Conservation (phyloP, 2,888 invertebrate genomes). For the Philonicus albiceps region DNA sequence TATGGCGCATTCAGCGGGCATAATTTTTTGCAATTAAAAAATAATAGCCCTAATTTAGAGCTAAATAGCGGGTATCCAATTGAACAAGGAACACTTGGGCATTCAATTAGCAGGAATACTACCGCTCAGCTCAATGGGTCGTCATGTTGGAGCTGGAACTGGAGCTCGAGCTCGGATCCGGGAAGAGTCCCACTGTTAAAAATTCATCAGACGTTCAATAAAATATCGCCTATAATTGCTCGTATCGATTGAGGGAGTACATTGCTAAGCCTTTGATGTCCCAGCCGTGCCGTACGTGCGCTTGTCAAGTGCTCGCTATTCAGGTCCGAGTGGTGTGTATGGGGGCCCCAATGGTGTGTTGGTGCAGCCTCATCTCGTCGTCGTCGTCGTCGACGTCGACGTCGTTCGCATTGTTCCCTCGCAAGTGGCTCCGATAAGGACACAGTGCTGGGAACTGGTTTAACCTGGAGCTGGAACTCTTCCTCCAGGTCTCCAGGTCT, state of each 20-base stretch:
- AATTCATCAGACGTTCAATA: constrained; percentile 54
- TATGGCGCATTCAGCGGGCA: background rate
- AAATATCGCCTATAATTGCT: constrained; percentile 54
- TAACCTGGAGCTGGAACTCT: background rate
- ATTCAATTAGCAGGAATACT: constrained; percentile 53
- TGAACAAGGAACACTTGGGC: constrained; percentile 52
- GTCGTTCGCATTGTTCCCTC: background rate
- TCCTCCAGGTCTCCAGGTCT: constrained; percentile 5
- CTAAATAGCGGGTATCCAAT: constrained; percentile 51
- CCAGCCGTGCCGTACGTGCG: constrained; percentile 14
- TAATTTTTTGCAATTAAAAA: constrained; percentile 16
- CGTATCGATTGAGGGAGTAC: constrained; percentile 52
- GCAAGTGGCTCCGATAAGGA: constrained; percentile 7
- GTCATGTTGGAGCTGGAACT: constrained; percentile 37
- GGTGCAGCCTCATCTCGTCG: background rate
- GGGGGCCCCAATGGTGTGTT: background rate
- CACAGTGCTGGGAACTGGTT: constrained; percentile 10
- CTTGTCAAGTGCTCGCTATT: constrained; percentile 17
- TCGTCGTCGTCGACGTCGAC: background rate
- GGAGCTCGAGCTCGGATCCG: background rate
- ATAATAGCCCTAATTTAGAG: constrained; percentile 36
- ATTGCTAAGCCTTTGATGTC: constrained; percentile 42
- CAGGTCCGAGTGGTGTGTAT: background rate
- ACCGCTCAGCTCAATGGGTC: constrained; percentile 32
- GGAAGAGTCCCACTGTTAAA: constrained; percentile 51